Base-by-base conservation (phyloP, 2,888 invertebrate genomes). In the Carterocephalus palaemon region DNA sequence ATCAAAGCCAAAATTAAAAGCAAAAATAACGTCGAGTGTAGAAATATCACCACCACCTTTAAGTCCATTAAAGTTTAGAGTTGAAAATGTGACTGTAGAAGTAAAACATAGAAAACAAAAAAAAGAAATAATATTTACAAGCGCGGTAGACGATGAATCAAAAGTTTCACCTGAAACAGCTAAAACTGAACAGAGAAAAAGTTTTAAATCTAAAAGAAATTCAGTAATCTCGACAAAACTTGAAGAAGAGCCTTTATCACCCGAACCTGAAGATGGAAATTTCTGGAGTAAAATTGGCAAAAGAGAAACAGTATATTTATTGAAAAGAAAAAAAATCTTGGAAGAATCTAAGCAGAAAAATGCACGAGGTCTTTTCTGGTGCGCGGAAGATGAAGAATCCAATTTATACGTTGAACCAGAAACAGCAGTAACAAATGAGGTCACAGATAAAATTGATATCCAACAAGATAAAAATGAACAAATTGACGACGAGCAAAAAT, bases 251-350 rank as follows among this genome's bases (percentile, higher is more conserved):
- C 49, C 59, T 23, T 57, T 55, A 9, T 80, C 83, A 1, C 78
- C 81, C 17, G 85, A 83, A 51, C 76, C 78, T 5, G 86, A 85
- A 1, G 77, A 78, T 49, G 83, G 81, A 6, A 90, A 91, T 63
- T 92, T 92, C 75, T 92, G 92, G 92, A 87, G 88, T 15, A 88
- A 86, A 73, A 90, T 92, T 49, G 91, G 90, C 2, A 88, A 89
- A 54, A 75, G 92, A 48, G 92, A 92, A 72, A 90, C 91, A n/a
- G 73, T 91, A 26, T 90, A 90, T 60, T 85, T 90, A 63, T 73
- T 75, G 39, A 88, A 89, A 58, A 84, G 90, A 48, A 89, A 88
- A 60, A 81, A 89, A 67, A 68, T 77, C 29, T 56, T 89, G 29
- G 69, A 77, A 16, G 88, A 89, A 49, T 65, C 64, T 7, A 79